Base-by-base conservation (phyloP, 2,113 vertebrate genomes). In the Solea solea region DNA sequence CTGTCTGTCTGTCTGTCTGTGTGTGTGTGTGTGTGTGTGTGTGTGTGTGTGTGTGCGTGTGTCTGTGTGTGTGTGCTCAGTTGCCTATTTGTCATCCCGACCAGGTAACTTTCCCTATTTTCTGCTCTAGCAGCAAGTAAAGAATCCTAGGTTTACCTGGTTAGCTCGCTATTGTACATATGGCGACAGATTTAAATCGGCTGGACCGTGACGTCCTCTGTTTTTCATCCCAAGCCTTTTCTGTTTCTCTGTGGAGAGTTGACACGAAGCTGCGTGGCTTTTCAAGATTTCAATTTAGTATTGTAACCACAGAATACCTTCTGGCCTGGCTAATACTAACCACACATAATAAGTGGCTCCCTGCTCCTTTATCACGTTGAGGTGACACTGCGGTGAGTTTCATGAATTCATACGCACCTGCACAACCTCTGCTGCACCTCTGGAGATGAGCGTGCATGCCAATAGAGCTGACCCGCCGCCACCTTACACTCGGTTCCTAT, bases 21-120 rank as follows among this genome's bases (percentile, higher is more conserved):
- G 21, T 21, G 21, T 42, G 1, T n/a, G 2, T 68, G 53, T 45
- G 59, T 57, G 6, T 59, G 27, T 69, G 34, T 72, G 56, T n/a
- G n/a, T n/a, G n/a, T n/a, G n/a, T n/a, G n/a, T n/a, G 21, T 21
- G 21, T 21, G 21, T 21, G 21, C 1, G 21, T 21, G 21, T 42
- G 1, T n/a, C 1, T 68, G 53, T 45, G 59, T 57, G 6, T 59
- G 27, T 69, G 34, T 72, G 56, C 41, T 7, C 7, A 28, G 51
- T 69, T 82, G 72, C 78, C 82, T 78, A 81, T 77, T 86, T 67
- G 34, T 21, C 76, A 68, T 86, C 81, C 72, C 45, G 73, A 84
- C 70, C 72, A 61, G 44, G 46, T 45, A 74, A 76, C 76, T 64
- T 55, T 52, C 53, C 50, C 39, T 53, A 42, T 74, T 42, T 75